Base-by-base conservation (phyloP, 2,113 vertebrate species). In the Scortum barcoo region DNA sequence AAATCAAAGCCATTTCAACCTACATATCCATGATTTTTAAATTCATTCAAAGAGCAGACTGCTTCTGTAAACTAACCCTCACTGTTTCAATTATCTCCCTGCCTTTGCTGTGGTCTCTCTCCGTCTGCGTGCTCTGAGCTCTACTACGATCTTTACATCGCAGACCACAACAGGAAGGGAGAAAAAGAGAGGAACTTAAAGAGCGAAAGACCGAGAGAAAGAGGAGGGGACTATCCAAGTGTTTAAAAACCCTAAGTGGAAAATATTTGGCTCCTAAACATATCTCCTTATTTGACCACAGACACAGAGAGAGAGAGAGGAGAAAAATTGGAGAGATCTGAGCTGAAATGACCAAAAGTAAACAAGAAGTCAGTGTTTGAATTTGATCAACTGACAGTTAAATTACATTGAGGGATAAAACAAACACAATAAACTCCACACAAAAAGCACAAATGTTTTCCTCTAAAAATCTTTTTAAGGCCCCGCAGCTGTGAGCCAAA, bases 211-310 rank as follows among this genome's bases (percentile, higher is more conserved):
- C 30, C 4, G 30, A 80, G 65, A 79, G 80, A 76, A 80, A 78
- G 83, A 90, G 91, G 93, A 91, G 91, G 91, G 82, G 91, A 86
- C 84, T 89, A 9, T 1, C 3, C 50, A 40, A 88, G 81, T 92
- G 91, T 93, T 89, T 91, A 86, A 91, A 91, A 91, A 88, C 81
- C 80, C 86, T 66, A 83, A 89, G 92, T 89, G 92, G 93, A 93
- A 93, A 93, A 90, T 93, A 93, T 93, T 92, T 92, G 91, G 90
- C 89, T 91, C 78, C 84, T 69, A 83, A 87, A 90, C 89, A 51
- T 91, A 91, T 91, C 90, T 93, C 93, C 93, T 93, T 94, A 93
- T 94, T 94, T 93, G 93, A 93, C 78, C 92, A 93, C 63, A 96
- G 91, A 96, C 90, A 57, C 70, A 78, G 66, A 13, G 56, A 85